phyloP scores from a whole-genome alignment of 2,888 invertebrate species.

The Oxycera nigricornis region DNA sequence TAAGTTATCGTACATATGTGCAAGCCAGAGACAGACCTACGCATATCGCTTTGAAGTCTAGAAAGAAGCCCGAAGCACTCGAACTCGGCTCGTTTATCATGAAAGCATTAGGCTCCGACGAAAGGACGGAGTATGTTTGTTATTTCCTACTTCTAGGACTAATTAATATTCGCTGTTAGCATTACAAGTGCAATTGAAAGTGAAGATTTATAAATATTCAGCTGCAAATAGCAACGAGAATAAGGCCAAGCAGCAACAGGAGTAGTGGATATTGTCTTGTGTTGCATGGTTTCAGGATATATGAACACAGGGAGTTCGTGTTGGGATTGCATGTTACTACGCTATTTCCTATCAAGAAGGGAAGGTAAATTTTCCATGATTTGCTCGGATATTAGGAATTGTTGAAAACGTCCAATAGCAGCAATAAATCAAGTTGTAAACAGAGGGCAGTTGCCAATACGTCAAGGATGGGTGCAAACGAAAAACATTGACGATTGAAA shows the following conservation, averaged over 20 bases:
- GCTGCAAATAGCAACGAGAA: neutral
- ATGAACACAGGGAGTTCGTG: neutral
- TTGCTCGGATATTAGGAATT: too few relatives aligned
- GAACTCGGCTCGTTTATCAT: neutral
- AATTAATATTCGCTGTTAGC: slow-evolving; percentile 11
- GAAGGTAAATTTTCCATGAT: too few relatives aligned
- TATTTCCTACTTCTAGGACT: neutral
- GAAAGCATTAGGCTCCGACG: neutral
- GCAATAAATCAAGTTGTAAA: too few relatives aligned
- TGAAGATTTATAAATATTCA: neutral
- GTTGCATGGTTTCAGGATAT: neutral
- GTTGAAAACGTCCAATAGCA: too few relatives aligned
- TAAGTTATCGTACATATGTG: too few relatives aligned
- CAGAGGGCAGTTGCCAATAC: too few relatives aligned
- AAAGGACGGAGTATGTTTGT: neutral
- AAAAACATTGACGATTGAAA: too few relatives aligned
- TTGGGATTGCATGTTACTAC: neutral
- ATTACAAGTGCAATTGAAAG: slow-evolving; percentile 20
- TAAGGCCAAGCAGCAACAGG: slow-evolving; percentile 5
- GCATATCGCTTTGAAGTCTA: too few relatives aligned
- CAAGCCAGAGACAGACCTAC: too few relatives aligned
- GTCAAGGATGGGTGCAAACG: too few relatives aligned
- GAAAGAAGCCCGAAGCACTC: neutral
- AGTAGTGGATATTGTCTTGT: neutral
- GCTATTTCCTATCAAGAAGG: neutral